phyloP scores from a whole-genome alignment of 53 echinoderm and acorn worm genomes.

The Pentamera pediparva region DNA sequence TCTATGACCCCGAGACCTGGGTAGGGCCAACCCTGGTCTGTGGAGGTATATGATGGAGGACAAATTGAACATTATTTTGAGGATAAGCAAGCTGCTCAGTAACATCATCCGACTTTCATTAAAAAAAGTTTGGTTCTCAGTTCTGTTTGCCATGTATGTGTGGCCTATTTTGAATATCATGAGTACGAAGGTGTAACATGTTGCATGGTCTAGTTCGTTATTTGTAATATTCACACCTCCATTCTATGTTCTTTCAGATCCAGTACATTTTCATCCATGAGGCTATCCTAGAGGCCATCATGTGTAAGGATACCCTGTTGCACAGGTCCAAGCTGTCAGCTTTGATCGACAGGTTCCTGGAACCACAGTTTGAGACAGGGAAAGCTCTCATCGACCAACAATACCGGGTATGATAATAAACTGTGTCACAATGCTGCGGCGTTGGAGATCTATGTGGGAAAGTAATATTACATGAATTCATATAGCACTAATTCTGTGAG shows the following conservation, averaged over 20 bases:
- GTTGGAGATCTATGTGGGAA: not conserved
- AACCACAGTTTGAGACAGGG: slow-evolving; percentile 43
- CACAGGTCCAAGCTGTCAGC: slow-evolving; percentile 23
- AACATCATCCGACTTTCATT: no score
- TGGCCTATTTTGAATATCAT: no score
- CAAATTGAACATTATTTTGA: no score
- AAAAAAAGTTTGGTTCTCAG: no score
- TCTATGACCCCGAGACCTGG: no score
- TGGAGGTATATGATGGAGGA: no score
- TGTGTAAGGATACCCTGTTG: slow-evolving; percentile 54
- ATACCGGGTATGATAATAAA: slow-evolving; percentile 30
- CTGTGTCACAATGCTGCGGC: slow-evolving; percentile 12
- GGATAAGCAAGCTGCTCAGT: no score
- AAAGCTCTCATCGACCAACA: slow-evolving; percentile 54
- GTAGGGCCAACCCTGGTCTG: no score
- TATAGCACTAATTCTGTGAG: not conserved
- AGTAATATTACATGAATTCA: not conserved
- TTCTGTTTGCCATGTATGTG: no score
- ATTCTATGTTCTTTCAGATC: slow-evolving; percentile 25
- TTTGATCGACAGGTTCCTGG: slow-evolving; percentile 31
- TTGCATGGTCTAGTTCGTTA: not conserved
- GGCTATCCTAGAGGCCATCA: slow-evolving; percentile 47
- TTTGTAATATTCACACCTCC: not conserved
- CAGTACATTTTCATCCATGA: slow-evolving; percentile 56
- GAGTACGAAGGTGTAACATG: no score